phyloP scores from a whole-genome alignment of 2,797 vertebrate genomes.

The Acridotheres tristis region DNA sequence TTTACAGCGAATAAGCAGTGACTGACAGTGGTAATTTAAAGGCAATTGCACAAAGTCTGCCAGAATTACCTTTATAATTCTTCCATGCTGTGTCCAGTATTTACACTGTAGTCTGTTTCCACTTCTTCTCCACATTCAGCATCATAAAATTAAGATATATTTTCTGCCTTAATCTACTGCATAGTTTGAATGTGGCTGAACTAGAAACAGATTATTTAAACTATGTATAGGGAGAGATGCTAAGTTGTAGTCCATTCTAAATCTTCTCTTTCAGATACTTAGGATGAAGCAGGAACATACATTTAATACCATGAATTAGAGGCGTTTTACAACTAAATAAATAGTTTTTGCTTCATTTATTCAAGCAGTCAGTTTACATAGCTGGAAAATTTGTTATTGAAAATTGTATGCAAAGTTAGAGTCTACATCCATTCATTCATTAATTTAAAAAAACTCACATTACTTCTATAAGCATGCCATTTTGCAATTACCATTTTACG shows the following conservation, averaged over 20 bases:
- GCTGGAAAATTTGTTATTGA: background rate
- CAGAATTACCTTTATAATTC: background rate
- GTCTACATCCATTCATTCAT: background rate
- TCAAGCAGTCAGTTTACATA: background rate
- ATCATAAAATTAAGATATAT: background rate
- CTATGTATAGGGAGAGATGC: background rate
- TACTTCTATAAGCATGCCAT: background rate
- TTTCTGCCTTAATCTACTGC: background rate
- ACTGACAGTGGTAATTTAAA: background rate
- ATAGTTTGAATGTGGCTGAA: background rate
- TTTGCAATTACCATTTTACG: background rate
- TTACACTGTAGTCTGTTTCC: background rate
- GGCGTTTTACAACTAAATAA: background rate
- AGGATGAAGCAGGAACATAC: background rate
- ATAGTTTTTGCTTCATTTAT: background rate
- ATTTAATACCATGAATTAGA: background rate
- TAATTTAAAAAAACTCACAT: background rate
- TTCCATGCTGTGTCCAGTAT: background rate
- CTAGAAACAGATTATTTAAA: background rate
- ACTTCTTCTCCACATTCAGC: background rate
- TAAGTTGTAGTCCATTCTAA: background rate
- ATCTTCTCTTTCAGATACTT: background rate
- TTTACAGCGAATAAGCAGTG: rapidly evolving
- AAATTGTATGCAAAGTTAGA: background rate
- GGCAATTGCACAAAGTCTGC: background rate